Percentiles rank a stretch among this genome's conserved stretches.
These are phyloP conservation scores for Drosophila biarmipes DNA, from an alignment of 1,140 invertebrate species.

Conservation along the genomic window DNA sequence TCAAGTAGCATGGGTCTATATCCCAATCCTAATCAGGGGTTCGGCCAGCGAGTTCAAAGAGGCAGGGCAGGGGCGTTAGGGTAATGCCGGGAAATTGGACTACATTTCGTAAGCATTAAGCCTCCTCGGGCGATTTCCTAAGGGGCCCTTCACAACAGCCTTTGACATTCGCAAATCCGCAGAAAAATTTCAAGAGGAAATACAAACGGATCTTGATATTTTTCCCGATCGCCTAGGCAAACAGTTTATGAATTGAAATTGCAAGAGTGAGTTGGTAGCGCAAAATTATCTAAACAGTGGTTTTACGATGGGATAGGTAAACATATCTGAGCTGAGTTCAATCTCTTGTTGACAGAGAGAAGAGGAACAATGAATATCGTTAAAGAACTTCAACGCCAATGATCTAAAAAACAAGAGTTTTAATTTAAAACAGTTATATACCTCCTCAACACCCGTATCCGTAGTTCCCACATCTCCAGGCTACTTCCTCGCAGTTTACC, in stretches of 20 bases:
- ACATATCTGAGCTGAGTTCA: background rate
- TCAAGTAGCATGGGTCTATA: conserved; percentile 30
- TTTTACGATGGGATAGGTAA: conserved; percentile 19
- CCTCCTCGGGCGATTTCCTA: conserved; percentile 32
- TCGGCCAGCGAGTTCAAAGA: conserved; percentile 25
- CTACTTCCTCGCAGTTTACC: conserved; percentile 36
- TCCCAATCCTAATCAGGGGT: conserved; percentile 40
- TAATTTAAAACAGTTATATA: background rate
- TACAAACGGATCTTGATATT: conserved; percentile 52
- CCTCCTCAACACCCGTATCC: background rate
- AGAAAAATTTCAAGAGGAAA: conserved; percentile 15
- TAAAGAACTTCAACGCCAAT: background rate
- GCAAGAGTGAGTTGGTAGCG: conserved; percentile 1
- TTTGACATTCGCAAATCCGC: conserved; percentile 47
- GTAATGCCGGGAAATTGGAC: conserved; percentile 56
- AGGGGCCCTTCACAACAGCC: conserved; percentile 22
- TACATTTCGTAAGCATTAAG: conserved; percentile 52
- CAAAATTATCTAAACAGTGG: background rate
- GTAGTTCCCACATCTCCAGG: background rate
- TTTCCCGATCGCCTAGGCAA: conserved; percentile 42
- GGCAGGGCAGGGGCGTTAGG: conserved; percentile 42
- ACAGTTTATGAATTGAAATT: conserved; percentile 32
- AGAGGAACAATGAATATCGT: too few relatives aligned
- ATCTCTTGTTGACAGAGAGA: background rate
- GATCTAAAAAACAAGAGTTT: too few relatives aligned